phyloP scores from a whole-genome alignment of 2,113 vertebrate genomes.

The Halichoeres trimaculatus region DNA sequence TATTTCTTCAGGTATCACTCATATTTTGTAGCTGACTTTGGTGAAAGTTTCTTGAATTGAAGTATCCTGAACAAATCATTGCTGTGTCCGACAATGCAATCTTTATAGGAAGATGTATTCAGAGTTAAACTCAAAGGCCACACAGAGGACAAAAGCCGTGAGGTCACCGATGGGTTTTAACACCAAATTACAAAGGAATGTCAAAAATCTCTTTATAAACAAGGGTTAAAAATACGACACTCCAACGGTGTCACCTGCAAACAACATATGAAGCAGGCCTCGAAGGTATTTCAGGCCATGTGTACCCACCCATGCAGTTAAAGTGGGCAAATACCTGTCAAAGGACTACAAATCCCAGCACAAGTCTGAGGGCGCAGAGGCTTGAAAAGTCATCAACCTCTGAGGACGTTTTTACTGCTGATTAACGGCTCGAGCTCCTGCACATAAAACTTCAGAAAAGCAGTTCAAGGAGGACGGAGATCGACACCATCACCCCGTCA shows the following conservation, averaged over 20 bases:
- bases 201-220: neutral
- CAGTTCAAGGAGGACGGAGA: slow-evolving; percentile 49
- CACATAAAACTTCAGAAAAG: slow-evolving; percentile 78
- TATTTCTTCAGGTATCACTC: too few relatives aligned
- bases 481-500: slow-evolving; percentile 25
- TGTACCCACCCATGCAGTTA: slow-evolving; percentile 21
- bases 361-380: slow-evolving; percentile 64
- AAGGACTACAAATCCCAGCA: slow-evolving; percentile 65
- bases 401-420: slow-evolving; percentile 77
- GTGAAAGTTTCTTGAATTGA: too few relatives aligned
- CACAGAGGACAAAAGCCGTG: neutral
- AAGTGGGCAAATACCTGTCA: slow-evolving; percentile 52
- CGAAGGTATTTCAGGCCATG: neutral
- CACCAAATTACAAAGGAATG: neutral
- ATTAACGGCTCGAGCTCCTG: slow-evolving; percentile 72
- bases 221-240: slow-evolving; percentile 3
- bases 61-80: too few relatives aligned
- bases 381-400: slow-evolving; percentile 82
- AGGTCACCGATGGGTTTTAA: neutral
- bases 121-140: too few relatives aligned
- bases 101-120: too few relatives aligned
- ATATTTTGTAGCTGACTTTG: too few relatives aligned
- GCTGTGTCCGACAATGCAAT: too few relatives aligned
- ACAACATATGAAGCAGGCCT: slow-evolving; percentile 37
- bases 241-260: slow-evolving; percentile 1